Evolutionary conservation across 2,888 invertebrate genomes (phyloP).

Genomic region (Leucoptera coffeella): DNA sequence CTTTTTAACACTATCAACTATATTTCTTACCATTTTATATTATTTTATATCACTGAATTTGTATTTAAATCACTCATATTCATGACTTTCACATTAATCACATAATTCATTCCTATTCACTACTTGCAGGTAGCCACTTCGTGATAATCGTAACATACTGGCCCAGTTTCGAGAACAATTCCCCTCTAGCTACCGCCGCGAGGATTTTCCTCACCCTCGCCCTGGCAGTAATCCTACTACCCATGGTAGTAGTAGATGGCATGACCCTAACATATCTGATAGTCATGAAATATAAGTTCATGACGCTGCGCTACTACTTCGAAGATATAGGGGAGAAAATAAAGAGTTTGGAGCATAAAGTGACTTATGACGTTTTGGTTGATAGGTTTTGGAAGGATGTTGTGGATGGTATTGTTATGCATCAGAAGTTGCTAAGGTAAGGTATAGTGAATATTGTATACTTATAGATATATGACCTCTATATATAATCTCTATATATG

Average conservation of each 20-base stretch:
- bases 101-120: too few species aligned
- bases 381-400: slow-evolving; percentile 17
- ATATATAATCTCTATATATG: too few species aligned
- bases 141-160: slow-evolving; percentile 32
- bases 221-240: slow-evolving; percentile 18
- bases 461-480: too few species aligned
- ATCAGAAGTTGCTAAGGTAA: slow-evolving; percentile 15
- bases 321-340: slow-evolving; percentile 19
- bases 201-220: slow-evolving; percentile 18
- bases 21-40: too few species aligned
- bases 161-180: slow-evolving; percentile 21
- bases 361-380: slow-evolving; percentile 18
- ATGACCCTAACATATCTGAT: slow-evolving; percentile 25
- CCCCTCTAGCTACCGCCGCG: slow-evolving; percentile 13
- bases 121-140: slow-evolving; percentile 23
- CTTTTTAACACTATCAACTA: too few species aligned
- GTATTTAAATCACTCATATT: too few species aligned
- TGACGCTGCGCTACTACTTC: slow-evolving; percentile 28
- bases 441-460: slow-evolving; percentile 3
- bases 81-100: too few species aligned
- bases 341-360: too few species aligned
- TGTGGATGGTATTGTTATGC: slow-evolving; percentile 31
- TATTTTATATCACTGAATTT: too few species aligned
- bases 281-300: slow-evolving; percentile 34
- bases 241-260: slow-evolving; percentile 28